Evolutionary conservation across 2,113 vertebrate species (phyloP).

Genomic region (Tinamus guttatus): DNA sequence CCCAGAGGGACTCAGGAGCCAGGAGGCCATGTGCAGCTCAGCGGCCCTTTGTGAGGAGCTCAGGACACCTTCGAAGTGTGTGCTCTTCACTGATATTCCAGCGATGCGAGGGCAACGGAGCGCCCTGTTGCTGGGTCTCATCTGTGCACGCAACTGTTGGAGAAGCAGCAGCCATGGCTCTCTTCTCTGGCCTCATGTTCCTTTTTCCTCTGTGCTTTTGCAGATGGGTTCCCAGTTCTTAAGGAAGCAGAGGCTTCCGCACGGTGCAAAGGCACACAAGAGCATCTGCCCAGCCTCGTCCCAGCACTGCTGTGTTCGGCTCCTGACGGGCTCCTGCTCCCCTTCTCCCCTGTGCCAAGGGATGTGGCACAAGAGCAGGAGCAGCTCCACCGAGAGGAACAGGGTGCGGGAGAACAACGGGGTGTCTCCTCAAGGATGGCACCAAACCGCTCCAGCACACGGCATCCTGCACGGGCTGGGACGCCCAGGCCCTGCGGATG

Average conservation of each 20-base stretch:
- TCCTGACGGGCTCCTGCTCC: background rate
- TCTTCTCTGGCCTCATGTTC: background rate
- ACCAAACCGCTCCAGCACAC: background rate
- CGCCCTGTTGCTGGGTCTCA: background rate
- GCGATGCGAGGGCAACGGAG: rapidly evolving
- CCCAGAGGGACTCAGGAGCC: background rate
- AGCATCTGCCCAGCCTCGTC: background rate
- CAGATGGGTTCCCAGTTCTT: background rate
- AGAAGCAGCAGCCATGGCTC: background rate
- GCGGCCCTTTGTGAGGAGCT: background rate
- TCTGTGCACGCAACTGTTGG: background rate
- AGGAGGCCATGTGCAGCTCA: background rate
- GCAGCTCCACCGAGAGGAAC: background rate
- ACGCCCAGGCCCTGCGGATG: background rate
- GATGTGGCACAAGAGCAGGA: background rate
- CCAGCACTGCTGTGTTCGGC: background rate
- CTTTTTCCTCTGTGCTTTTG: background rate
- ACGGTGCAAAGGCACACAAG: background rate
- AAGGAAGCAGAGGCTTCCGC: background rate
- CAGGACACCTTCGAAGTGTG: background rate
- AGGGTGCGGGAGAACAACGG: background rate
- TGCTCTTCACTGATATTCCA: background rate
- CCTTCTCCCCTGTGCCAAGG: background rate
- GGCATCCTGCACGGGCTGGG: background rate
- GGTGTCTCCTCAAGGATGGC: background rate